Base-by-base conservation (phyloP, 92 coral and sea anemone species). In the Scolanthus callimorphus region DNA sequence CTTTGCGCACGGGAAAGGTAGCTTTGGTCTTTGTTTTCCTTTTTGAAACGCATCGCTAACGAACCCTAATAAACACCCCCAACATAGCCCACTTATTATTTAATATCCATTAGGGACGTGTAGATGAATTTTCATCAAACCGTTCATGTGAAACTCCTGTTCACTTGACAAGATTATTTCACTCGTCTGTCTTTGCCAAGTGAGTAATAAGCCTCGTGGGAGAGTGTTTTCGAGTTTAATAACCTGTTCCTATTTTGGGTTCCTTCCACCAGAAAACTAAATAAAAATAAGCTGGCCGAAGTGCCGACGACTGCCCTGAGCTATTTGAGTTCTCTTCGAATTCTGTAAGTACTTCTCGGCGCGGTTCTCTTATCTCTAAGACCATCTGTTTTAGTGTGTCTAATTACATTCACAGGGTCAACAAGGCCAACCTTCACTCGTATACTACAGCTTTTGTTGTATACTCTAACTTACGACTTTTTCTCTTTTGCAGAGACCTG, bases 241-340 rank as follows among this genome's bases (percentile, higher is more conserved):
- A 28, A 24, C 48, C 48, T 31, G 21, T 50, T 19, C n/a, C 41
- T 34, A 6, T 34, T 34, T 34, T 15, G 6, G 41, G 6, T 34
- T 15, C 8, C 8, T 15, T 34, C 15, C 6, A 34, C 10, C 66
- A 85, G 92, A 48, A 80, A 76, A 55, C 84, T 85, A 1, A 65
- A 64, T 62, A 66, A 80, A 26, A 85, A 85, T 51, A 75, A 60
- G 39, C 73, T 85, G 15, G 21, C 56, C 9, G 27, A 71, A 8
- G 58, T 85, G 51, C 92, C 92, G n/a, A 52, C 63, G 21, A 58
- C 9, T 0, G 80, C 92, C 2, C 50, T 85, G 26, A 57, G 54
- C 26, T 72, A 30, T 2, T 48, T 75, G 25, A 41, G 55, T 37
- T 69, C 78, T 46, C 72, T 85, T 13, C 55, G 31, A 62, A 68